Conservation (phyloP, 1,140 invertebrate species). For the Leguminivora glycinivorella region DNA sequence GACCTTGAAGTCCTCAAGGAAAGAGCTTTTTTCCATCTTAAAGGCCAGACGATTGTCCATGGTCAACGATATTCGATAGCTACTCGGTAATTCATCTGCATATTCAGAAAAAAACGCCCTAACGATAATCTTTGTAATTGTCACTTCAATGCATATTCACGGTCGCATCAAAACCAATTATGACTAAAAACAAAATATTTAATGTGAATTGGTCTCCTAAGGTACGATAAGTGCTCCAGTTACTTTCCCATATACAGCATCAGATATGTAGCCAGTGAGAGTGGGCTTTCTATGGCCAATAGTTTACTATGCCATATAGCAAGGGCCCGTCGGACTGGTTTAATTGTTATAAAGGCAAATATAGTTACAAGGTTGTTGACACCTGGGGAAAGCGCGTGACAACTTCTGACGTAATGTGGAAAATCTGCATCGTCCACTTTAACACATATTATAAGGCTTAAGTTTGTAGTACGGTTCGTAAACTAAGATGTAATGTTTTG, state of each 20-base stretch:
- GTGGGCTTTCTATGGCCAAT: slow-evolving; percentile 24
- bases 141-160: no score
- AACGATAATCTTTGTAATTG: no score
- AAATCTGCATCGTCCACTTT: background rate
- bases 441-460: background rate
- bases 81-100: no score
- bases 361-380: background rate
- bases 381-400: slow-evolving; percentile 5
- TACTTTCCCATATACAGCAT: slow-evolving; percentile 22
- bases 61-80: no score
- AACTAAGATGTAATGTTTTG: no score
- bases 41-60: no score
- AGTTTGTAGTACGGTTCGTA: background rate
- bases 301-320: slow-evolving; percentile 22
- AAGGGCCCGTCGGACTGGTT: slow-evolving; percentile 22
- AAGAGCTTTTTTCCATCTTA: no score
- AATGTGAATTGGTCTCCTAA: no score
- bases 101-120: no score
- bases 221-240: slow-evolving; percentile 3
- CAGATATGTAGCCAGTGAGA: slow-evolving; percentile 21
- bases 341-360: slow-evolving; percentile 9
- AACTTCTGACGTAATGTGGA: background rate
- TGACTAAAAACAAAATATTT: no score
- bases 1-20: no score
- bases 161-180: no score